Evolutionary conservation across 2,888 invertebrate genomes (phyloP).

Genomic region (Noctua janthina): DNA sequence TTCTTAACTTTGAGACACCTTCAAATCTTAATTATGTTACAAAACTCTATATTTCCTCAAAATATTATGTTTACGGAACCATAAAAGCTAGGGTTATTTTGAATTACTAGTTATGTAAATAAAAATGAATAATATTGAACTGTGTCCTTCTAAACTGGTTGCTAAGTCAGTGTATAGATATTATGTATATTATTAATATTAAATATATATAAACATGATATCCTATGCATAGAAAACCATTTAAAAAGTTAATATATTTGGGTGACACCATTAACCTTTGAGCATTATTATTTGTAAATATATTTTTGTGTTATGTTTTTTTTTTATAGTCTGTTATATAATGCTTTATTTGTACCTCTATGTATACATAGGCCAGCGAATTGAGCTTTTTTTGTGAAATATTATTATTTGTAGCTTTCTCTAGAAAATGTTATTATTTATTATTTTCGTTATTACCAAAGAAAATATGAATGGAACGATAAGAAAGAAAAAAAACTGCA

Average conservation of each 20-base stretch:
- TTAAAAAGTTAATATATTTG: slow-evolving; percentile 31
- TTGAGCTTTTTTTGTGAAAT: neutral
- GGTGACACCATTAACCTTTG: slow-evolving; percentile 31
- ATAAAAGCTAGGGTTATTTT: slow-evolving; percentile 3
- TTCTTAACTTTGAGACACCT: no score
- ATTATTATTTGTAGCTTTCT: neutral
- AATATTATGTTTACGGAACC: neutral
- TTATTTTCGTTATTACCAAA: neutral
- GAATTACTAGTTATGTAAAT: slow-evolving; percentile 37
- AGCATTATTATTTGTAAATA: slow-evolving; percentile 15
- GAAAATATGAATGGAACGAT: neutral
- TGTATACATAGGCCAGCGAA: neutral
- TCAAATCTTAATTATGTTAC: no score
- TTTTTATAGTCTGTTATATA: neutral
- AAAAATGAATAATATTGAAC: slow-evolving; percentile 5
- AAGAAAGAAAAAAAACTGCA: neutral
- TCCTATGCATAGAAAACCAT: slow-evolving; percentile 16
- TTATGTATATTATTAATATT: neutral
- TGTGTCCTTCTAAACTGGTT: slow-evolving; percentile 35
- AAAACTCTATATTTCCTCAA: neutral
- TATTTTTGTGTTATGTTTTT: neutral
- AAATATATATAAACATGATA: neutral
- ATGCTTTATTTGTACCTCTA: neutral
- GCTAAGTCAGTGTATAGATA: neutral
- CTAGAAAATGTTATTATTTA: neutral